A percentile compares a stretch with the other conserved stretches of the same genome.
Evolutionary conservation across 2,888 invertebrate species (phyloP).

Genomic region (Petrolisthes cinctipes): DNA sequence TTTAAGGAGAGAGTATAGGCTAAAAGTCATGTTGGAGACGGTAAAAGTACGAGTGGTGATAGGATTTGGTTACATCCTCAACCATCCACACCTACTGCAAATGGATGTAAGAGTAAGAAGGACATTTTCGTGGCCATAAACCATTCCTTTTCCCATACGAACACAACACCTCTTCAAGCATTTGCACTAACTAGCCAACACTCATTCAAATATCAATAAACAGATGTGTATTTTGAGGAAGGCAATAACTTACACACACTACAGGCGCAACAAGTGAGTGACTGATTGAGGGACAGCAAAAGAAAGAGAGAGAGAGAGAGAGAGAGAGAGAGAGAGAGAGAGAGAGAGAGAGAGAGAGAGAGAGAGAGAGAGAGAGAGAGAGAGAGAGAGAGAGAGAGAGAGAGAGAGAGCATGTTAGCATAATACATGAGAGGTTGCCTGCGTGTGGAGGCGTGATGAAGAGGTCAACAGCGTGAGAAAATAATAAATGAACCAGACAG

Average conservation of each 20-base stretch:
- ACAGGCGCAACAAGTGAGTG: background rate
- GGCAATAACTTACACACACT: background rate
- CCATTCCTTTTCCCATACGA: no score
- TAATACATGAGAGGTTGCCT: background rate
- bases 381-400: no score
- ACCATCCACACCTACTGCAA: no score
- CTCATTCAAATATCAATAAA: background rate
- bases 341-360: background rate
- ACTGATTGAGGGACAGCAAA: background rate
- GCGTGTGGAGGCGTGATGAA: background rate
- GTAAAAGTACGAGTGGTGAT: no score
- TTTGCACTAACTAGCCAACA: background rate
- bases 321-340: no score
- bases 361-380: background rate
- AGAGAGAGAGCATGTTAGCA: no score
- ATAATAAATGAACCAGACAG: constrained; percentile 11
- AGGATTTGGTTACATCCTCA: no score
- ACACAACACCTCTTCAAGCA: no score
- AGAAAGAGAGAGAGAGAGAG: background rate
- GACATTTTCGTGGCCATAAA: no score
- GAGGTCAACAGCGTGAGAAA: constrained; percentile 9
- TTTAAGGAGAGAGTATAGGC: no score
- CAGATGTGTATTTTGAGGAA: background rate
- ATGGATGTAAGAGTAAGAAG: no score
- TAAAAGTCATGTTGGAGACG: no score